Base-by-base conservation (phyloP, 2,797 vertebrate species). In the Mico argentatus region DNA sequence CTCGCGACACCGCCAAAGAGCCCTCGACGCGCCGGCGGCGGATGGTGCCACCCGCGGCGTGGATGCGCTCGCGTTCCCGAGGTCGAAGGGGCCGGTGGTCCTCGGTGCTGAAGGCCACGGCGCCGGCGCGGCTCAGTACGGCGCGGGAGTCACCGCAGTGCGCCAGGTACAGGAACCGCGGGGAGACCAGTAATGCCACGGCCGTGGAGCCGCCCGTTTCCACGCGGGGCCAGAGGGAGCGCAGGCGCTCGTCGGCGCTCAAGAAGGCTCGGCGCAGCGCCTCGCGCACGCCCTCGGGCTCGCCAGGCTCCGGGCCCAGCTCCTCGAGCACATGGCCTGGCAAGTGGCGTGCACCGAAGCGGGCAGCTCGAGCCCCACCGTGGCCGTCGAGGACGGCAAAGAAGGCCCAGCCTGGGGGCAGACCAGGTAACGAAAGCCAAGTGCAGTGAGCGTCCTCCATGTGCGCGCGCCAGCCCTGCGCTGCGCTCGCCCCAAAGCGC, bases 371-470 rank as follows among this genome's bases (percentile, higher is more conserved):
- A 95, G 88, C 97, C 46, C 99, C 99, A 3, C 99, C 99, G 52
- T 99, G 99, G 92, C 99, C 99, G 77, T 99, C 99, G 76, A 99
- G 20, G 98, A 98, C 99, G 0, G 95, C 80, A 22, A 96, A 97
- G 94, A 96, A 96, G 46, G 93, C 95, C 95, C 99, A 99, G 83
- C 98, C 97, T 0, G 61, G 87, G 86, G 99, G 97, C n/a, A 98
- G 97, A 9, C 98, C 98, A 0, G 90, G 98, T 94, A 99, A 94
- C 70, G 98, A 96, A 4, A 99, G 98, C 97, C 98, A 97, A 91
- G 99, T 99, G 87, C 98, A 95, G 91, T 99, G 99, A 11, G 99
- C 98, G 1, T 99, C 99, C 98, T 99, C 99, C 99, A 99, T 99
- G 95, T 99, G 98, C n/a, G 67, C 46, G 20, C 95, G 94, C 97